Conservation (phyloP, 2,113 vertebrate genomes). For the Hylia prasina region DNA sequence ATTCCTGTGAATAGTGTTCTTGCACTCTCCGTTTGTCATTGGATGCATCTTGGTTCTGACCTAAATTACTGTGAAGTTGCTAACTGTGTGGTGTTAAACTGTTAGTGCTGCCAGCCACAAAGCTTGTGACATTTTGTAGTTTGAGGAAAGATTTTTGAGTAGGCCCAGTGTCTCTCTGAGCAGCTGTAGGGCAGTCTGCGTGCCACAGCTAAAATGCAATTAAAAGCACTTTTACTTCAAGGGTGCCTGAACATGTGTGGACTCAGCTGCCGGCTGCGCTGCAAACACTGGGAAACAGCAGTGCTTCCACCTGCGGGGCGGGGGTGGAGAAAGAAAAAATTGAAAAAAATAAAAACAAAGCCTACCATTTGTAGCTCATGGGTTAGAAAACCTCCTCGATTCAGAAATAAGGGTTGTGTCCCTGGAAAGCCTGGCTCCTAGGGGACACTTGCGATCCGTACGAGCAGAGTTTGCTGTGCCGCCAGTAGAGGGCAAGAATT, state of each 20-base stretch:
- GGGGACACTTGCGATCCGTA: rapidly evolving
- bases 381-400: neutral
- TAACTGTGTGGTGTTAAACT: neutral
- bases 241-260: rapidly evolving
- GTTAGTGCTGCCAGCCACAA: neutral
- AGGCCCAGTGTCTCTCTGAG: neutral
- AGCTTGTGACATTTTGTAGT: neutral
- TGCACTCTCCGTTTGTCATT: neutral
- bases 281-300: neutral
- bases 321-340: rapidly evolving
- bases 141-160: neutral
- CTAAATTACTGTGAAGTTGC: neutral
- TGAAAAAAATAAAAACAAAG: rapidly evolving
- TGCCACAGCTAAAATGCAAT: neutral
- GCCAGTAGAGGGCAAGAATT: neutral
- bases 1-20: neutral
- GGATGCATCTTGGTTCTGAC: neutral
- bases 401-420: rapidly evolving
- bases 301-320: neutral
- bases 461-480: neutral
- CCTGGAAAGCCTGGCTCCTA: neutral
- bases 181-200: rapidly evolving
- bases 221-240: neutral
- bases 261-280: neutral
- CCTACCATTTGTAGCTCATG: neutral